Conservation (phyloP, 2,797 vertebrate species). For the Oryzias sinensis region DNA sequence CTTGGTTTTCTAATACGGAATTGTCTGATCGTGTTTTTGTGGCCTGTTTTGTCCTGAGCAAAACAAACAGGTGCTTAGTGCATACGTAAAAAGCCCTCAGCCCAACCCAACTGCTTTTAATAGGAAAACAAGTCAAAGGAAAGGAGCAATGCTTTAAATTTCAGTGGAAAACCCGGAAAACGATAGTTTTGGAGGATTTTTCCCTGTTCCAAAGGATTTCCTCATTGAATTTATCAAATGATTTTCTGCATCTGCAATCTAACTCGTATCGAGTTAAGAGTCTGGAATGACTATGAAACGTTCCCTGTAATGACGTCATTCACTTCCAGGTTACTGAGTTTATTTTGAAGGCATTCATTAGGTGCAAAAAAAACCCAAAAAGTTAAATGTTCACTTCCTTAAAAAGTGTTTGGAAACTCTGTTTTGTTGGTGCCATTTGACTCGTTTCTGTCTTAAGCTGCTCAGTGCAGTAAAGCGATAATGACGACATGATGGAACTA, state of each 20-base stretch:
- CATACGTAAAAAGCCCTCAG: constrained; percentile 61
- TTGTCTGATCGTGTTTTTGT: constrained; percentile 43
- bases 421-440: constrained; percentile 27
- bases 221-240: constrained; percentile 5
- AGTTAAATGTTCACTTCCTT: constrained; percentile 28
- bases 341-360: constrained; percentile 47
- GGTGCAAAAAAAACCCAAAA: constrained; percentile 16
- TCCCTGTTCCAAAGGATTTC: constrained; percentile 3
- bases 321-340: constrained; percentile 27
- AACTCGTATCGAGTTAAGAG: constrained; percentile 26
- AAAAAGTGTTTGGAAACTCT: constrained; percentile 20
- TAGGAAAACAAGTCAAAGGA: constrained; percentile 35
- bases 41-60: constrained; percentile 75
- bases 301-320: constrained; percentile 27
- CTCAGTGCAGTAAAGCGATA: constrained; percentile 58
- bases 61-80: constrained; percentile 74
- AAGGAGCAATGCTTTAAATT: constrained; percentile 34
- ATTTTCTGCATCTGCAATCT: constrained; percentile 1
- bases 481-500: constrained; percentile 64
- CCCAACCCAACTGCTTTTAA: constrained; percentile 35
- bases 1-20: constrained; percentile 40
- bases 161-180: constrained; percentile 14
- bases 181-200: constrained; percentile 9
- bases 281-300: constrained; percentile 34
- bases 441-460: constrained; percentile 50